Base-by-base conservation (phyloP, 1,140 invertebrate species). In the Drosophila novamexicana region DNA sequence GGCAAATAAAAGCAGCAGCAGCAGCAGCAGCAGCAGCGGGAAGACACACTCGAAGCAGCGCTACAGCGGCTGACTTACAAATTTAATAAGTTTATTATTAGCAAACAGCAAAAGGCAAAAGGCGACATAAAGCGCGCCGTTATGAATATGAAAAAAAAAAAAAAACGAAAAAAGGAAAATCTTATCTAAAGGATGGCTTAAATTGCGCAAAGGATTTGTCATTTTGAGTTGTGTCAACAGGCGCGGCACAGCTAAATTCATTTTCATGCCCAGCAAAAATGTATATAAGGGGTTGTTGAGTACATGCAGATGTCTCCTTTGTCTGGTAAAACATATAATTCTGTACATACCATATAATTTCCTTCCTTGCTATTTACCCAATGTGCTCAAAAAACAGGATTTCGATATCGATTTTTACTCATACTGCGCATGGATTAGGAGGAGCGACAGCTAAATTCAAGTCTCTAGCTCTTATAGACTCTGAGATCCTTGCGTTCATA, bases 81-180 rank as follows among this genome's bases (percentile, higher is more conserved):
- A 84, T 89, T 89, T 89, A 89, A 89, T 89, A 89, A 89, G 84
- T 89, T 89, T 89, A 89, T 89, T 89, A 89, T 81, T 79, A 89
- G 75, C 77, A 79, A 64, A 74, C 9, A 49, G 75, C 74, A 79
- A 61, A 74, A 75, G 34, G 77, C 57, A 58, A 71, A 67, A 67
- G 59, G 22, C 22, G 22, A 4, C 22, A 29, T 29, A 29, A 29
- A 29, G 22, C 22, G 22, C 22, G 4, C 22, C 22, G 0, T 29
- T 29, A 73, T 66, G 62, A 64, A 49, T 39, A 22, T 32, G 57
- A 64, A 16, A 52, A 16, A n/a, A 39, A 65, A 64, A 16, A 52
- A 16, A n/a, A 1, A 14, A 18, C n/a, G 49, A 52, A 34, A 52
- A n/a, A 29, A 0, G 9, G 8, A 37, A 29, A 22, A 58, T 62